A percentile compares a stretch with the other conserved stretches of the same genome.
Conservation (phyloP, 1,140 invertebrate species). For the Cydia amplana region DNA sequence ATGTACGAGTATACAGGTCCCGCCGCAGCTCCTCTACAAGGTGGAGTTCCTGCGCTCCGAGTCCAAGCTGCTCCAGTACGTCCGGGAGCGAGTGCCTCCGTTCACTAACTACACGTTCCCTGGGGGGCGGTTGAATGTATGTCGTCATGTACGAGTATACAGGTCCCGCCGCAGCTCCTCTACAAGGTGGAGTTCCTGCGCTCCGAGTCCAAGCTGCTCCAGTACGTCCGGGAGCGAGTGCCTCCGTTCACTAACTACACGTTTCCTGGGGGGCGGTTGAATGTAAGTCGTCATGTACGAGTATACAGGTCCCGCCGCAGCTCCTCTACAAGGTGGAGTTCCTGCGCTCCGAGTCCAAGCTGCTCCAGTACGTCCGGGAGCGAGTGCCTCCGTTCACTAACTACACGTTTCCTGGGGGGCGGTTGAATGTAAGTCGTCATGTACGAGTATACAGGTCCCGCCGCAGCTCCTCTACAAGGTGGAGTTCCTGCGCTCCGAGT, state of each 20-base stretch:
- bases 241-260: constrained; percentile 82
- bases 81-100: constrained; percentile 84
- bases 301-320: constrained; percentile 76
- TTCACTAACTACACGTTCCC: constrained; percentile 80
- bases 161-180: constrained; percentile 77
- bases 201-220: constrained; percentile 80
- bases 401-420: constrained; percentile 80
- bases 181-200: constrained; percentile 79
- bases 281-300: no score
- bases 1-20: no score
- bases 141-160: no score
- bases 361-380: constrained; percentile 86
- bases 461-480: constrained; percentile 81
- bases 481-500: constrained; percentile 67
- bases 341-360: constrained; percentile 72
- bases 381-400: constrained; percentile 83
- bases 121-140: constrained; percentile 81
- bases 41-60: constrained; percentile 72
- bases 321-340: constrained; percentile 81
- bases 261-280: constrained; percentile 80
- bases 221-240: constrained; percentile 84
- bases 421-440: constrained; percentile 78
- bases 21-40: constrained; percentile 80
- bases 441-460: constrained; percentile 66
- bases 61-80: constrained; percentile 84